Evolutionary conservation across 2,113 vertebrate species (phyloP), one percentile per base, ranked within the genome.

Genomic region (Patagioenas fasciata): DNA sequence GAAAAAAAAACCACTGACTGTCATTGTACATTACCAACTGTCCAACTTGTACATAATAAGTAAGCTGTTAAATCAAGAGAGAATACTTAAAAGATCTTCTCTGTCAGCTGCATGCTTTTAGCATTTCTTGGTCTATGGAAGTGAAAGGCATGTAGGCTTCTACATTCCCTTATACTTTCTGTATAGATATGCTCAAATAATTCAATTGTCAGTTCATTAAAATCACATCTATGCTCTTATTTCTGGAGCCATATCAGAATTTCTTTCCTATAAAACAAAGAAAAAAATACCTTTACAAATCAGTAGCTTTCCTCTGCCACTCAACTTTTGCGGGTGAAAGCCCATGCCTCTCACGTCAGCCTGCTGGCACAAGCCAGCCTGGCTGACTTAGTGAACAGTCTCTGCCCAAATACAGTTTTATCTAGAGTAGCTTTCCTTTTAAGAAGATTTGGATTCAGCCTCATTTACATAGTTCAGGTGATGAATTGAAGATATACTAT

Each of bases 391-490:
- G 20, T 19, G 47, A 71, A 62, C 20, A 57, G 50, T 21, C 69
- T 86, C 56, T 94, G 61, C 72, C 86, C 77, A 92, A 91, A 81
- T 21, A 86, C 65, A 86, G 53, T 53, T 70, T 51, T 72, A 92
- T 67, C 29, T 48, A 71, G 23, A 64, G 80, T 31, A 53, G 38
- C 57, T 79, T 86, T 93, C 69, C 83, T 89, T 93, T 91, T 71
- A 89, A 91, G 74, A 95, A 44, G 67, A 89, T 67, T 87, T 96
- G 89, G 72, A 95, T 71, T 92, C 70, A 89, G 61, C 26, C 77
- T 84, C 89, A 95, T 93, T 87, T 95, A 91, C 93, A 95, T 60
- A 91, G 83, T 60, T 92, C 80, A 95, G 93, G 94, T 95, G 80
- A 96, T 91, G 83, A 93, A 92, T 34, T 0, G 0, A 84, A 95